phyloP scores from a whole-genome alignment of 2,888 invertebrate species.

The Pollenia angustigena region DNA sequence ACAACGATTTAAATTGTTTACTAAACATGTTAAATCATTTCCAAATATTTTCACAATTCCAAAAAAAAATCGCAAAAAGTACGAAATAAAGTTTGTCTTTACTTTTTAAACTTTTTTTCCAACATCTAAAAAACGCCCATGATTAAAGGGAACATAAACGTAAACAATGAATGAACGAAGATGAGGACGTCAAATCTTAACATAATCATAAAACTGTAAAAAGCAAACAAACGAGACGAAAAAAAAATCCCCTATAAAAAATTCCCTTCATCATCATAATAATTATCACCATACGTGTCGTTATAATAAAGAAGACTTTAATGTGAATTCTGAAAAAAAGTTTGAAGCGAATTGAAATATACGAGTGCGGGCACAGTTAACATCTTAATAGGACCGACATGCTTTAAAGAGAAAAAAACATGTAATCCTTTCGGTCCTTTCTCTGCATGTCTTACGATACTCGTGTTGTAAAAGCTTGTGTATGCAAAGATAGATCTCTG shows the following conservation, averaged over 20 bases:
- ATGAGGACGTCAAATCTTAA: slow-evolving; percentile 34
- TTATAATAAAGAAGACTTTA: slow-evolving; percentile 1
- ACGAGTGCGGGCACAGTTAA: neutral
- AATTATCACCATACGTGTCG: slow-evolving; percentile 5
- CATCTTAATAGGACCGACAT: neutral
- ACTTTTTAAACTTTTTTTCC: slow-evolving; percentile 4
- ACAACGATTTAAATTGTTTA: neutral
- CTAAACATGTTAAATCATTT: slow-evolving; percentile 2
- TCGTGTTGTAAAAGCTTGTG: no score
- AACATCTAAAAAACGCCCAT: neutral
- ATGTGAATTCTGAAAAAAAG: neutral
- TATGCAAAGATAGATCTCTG: no score
- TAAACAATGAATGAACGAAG: slow-evolving; percentile 15
- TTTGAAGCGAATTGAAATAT: neutral
- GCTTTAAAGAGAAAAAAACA: neutral
- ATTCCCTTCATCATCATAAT: slow-evolving; percentile 6
- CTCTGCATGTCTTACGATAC: no score
- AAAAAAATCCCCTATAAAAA: neutral
- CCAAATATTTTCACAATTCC: neutral
- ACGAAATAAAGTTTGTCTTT: neutral
- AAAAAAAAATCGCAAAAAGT: neutral
- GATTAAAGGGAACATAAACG: slow-evolving; percentile 38
- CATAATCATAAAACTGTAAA: slow-evolving; percentile 42
- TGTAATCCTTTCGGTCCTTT: no score
- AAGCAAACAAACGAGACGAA: neutral